A percentile compares a stretch with the other conserved stretches of the same genome.
Conservation (phyloP, 2,797 vertebrate species). For the Triplophysa bombifrons region DNA sequence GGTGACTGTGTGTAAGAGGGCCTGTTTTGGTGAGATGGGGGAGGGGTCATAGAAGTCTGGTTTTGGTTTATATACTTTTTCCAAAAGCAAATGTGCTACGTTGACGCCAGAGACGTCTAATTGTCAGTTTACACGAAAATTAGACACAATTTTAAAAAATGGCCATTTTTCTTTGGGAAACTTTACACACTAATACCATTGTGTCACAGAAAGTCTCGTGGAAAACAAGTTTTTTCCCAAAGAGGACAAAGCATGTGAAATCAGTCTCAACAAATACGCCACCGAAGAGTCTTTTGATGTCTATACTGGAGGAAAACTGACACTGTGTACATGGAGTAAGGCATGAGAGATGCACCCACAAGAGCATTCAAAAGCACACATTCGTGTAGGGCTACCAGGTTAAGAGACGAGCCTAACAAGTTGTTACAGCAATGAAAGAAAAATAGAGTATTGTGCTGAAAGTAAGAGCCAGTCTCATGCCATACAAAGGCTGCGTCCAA, state of each 20-base stretch:
- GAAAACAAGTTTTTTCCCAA: slow-evolving; percentile 32
- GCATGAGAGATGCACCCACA: slow-evolving; percentile 25
- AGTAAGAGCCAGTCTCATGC: slow-evolving; percentile 42
- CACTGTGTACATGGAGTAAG: slow-evolving; percentile 31
- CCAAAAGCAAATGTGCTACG: slow-evolving; percentile 56
- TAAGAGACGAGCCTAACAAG: slow-evolving; percentile 39
- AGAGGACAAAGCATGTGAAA: slow-evolving; percentile 41
- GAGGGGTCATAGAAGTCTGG: slow-evolving; percentile 57
- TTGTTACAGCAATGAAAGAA: slow-evolving; percentile 33
- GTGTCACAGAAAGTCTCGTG: slow-evolving; percentile 43
- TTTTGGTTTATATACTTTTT: slow-evolving; percentile 57
- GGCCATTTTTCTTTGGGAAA: slow-evolving; percentile 7
- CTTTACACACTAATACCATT: slow-evolving; percentile 47
- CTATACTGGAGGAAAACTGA: slow-evolving; percentile 40
- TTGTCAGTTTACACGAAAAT: slow-evolving; percentile 41
- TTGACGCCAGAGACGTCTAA: slow-evolving; percentile 26
- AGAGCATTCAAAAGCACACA: slow-evolving; percentile 28
- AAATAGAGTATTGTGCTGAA: slow-evolving; percentile 45
- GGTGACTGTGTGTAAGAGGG: slow-evolving; percentile 36
- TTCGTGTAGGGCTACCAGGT: slow-evolving; percentile 10
- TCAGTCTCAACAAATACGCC: slow-evolving; percentile 44
- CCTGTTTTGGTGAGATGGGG: slow-evolving; percentile 56
- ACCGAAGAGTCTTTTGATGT: slow-evolving; percentile 34
- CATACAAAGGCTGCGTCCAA: slow-evolving; percentile 43
- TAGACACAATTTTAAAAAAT: slow-evolving; percentile 29